These are phyloP conservation scores for Xylocopa sonorina DNA, from an alignment of 1,140 invertebrate species.

Conservation along the genomic window DNA sequence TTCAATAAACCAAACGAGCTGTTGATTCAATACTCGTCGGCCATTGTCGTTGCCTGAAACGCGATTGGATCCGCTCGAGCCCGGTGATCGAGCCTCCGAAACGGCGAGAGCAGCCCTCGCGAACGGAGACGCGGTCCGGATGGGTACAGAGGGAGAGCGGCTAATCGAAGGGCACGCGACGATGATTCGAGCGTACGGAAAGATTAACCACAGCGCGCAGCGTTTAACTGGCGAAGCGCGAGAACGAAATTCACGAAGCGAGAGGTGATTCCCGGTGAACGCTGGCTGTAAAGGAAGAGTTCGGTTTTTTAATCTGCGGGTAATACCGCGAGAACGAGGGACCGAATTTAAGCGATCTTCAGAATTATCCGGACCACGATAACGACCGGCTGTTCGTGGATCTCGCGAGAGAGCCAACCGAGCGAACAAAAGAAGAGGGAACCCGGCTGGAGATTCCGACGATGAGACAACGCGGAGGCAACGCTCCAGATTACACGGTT, in stretches of 20 bases:
- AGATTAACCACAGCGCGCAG: neutral
- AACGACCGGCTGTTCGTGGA: neutral
- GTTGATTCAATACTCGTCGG: conserved; percentile 47
- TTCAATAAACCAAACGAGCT: conserved; percentile 54
- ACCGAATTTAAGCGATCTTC: neutral
- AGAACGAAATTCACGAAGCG: conserved; percentile 3
- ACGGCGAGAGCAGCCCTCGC: neutral
- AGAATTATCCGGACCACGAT: neutral
- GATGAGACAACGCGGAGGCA: neutral
- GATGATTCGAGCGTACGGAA: neutral
- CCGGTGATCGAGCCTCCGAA: conserved; percentile 36
- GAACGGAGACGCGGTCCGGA: too few relatives aligned
- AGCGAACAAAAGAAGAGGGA: neutral
- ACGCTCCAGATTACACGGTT: conserved; percentile 46
- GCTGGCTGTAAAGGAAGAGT: too few relatives aligned
- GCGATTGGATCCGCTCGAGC: conserved; percentile 46
- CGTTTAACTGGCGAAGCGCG: neutral
- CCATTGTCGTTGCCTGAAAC: conserved; percentile 37
- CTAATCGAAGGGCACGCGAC: neutral
- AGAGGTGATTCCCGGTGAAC: neutral
- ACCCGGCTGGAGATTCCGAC: conserved; percentile 3
- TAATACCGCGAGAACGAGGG: too few relatives aligned
- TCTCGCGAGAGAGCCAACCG: neutral
- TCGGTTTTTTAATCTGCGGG: too few relatives aligned
- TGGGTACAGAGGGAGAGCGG: neutral